Percentiles rank a stretch among this genome's conserved stretches.
Evolutionary conservation across 1,140 invertebrate genomes (phyloP).

Genomic region (Teleogryllus occipitalis): DNA sequence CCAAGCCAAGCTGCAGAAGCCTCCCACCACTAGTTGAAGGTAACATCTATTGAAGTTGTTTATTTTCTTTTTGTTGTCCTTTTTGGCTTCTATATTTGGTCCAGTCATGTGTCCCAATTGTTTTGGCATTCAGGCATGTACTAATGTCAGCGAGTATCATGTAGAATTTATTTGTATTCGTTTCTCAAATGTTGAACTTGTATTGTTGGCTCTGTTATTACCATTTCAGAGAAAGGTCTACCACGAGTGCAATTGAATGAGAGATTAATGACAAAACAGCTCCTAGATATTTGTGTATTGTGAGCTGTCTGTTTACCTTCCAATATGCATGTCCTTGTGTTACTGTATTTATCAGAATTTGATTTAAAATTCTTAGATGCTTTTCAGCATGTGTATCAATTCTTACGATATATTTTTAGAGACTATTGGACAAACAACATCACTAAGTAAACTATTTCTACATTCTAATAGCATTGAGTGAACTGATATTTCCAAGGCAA

Average conservation of each 20-base stretch:
- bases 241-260: too few species aligned
- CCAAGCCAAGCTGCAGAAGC: slow-evolving; percentile 76
- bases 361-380: background rate
- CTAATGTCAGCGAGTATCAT: too few species aligned
- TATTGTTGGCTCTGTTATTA: too few species aligned
- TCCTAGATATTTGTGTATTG: background rate
- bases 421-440: background rate
- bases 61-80: background rate
- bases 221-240: too few species aligned
- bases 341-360: background rate
- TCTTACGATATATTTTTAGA: background rate
- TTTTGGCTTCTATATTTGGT: background rate
- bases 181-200: too few species aligned
- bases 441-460: background rate
- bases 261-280: too few species aligned
- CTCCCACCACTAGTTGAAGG: slow-evolving; percentile 22
- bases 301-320: background rate
- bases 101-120: background rate
- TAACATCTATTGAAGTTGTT: too few species aligned
- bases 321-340: background rate
- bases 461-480: background rate
- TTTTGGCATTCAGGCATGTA: background rate
- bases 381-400: background rate
- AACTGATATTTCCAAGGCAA: background rate
- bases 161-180: too few species aligned